Percentiles rank a stretch among this genome's conserved stretches.
phyloP scores from a whole-genome alignment of 2,797 vertebrate genomes.

The Tragelaphus eurycerus region DNA sequence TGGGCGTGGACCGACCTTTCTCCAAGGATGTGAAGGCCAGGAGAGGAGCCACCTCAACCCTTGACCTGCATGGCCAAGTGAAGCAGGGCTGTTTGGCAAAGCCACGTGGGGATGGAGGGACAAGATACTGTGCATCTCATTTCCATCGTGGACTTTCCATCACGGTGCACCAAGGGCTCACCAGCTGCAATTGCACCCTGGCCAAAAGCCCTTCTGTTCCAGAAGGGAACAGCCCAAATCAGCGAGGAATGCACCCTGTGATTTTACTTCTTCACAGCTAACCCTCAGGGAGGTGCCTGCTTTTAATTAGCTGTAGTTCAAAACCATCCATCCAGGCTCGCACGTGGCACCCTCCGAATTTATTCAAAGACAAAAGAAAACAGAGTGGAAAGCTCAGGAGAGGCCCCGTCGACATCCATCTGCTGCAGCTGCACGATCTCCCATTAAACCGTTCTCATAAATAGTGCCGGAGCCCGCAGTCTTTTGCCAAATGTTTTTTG shows the following conservation, averaged over 20 bases:
- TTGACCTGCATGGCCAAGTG: rapidly evolving
- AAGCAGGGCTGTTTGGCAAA: neutral
- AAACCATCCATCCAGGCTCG: constrained; percentile 29
- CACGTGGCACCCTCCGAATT: constrained; percentile 35
- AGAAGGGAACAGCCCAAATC: neutral
- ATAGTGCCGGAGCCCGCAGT: neutral
- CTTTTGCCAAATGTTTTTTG: constrained; percentile 51
- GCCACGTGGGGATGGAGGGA: neutral
- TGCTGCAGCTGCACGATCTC: constrained; percentile 43
- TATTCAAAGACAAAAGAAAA: constrained; percentile 69
- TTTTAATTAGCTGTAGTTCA: constrained; percentile 58
- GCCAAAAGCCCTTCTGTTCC: neutral
- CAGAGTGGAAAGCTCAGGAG: constrained; percentile 2
- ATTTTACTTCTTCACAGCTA: neutral
- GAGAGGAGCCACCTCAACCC: neutral
- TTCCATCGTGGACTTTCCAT: neutral
- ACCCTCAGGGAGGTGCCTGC: neutral
- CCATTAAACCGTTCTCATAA: constrained; percentile 39
- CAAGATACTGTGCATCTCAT: neutral
- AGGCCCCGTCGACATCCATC: constrained; percentile 48
- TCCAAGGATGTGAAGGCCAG: neutral
- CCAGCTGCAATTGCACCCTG: neutral
- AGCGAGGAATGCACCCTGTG: neutral
- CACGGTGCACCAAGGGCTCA: neutral
- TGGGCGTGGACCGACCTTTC: neutral